These are phyloP conservation scores for Setipinna tenuifilis DNA, from an alignment of 2,797 vertebrate species.

Conservation along the genomic window DNA sequence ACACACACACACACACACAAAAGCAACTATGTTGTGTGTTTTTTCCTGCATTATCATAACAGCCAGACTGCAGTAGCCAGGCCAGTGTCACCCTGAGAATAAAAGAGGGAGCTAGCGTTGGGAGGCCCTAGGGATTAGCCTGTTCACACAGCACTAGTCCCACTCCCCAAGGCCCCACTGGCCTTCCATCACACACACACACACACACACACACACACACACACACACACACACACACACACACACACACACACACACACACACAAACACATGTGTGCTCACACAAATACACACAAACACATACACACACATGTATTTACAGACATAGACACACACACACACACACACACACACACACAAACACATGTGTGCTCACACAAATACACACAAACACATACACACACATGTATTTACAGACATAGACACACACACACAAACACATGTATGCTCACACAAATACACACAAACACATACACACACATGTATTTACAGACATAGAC, in stretches of 20 bases:
- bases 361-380: neutral
- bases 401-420: neutral
- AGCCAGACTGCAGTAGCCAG: conserved; percentile 69
- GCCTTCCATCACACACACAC: conserved; percentile 35
- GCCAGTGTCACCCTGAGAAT: conserved; percentile 61
- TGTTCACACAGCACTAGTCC: conserved; percentile 68
- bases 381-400: neutral
- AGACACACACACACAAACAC: neutral
- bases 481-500: neutral
- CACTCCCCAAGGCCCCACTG: conserved; percentile 55
- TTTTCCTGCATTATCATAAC: conserved; percentile 72
- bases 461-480: neutral
- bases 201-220: neutral
- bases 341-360: conserved; percentile 4
- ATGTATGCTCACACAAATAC: neutral
- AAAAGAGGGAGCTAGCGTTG: conserved; percentile 62
- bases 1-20: conserved; percentile 39
- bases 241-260: neutral
- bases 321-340: neutral
- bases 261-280: neutral
- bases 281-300: too few relatives aligned
- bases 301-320: too few relatives aligned
- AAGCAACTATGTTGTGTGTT: neutral
- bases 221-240: neutral
- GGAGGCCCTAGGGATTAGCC: conserved; percentile 69